A percentile compares a stretch with the other conserved stretches of the same genome.
These are phyloP conservation scores for Pholis gunnellus DNA, from an alignment of 2,113 vertebrate genomes.

Conservation along the genomic window DNA sequence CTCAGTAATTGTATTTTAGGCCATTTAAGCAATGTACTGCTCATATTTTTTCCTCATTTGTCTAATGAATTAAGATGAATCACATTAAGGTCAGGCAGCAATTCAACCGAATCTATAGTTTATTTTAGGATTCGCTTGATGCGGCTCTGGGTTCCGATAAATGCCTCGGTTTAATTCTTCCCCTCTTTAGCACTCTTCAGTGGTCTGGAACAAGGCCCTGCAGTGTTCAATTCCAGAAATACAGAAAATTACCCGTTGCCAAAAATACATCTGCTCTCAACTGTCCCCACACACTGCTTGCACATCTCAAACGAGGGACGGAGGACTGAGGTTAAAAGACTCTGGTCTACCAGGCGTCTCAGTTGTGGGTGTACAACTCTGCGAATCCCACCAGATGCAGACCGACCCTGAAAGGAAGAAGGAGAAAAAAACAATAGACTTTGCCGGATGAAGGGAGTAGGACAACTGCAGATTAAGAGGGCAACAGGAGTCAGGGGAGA, in stretches of 20 bases:
- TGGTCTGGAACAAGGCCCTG: constrained; percentile 49
- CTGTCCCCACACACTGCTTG: constrained; percentile 20
- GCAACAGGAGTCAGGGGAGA: constrained; percentile 37
- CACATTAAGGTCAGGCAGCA: constrained; percentile 23
- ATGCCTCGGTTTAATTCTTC: constrained; percentile 45
- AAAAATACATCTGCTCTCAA: constrained; percentile 41
- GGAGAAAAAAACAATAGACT: constrained; percentile 32
- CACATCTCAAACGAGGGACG: constrained; percentile 23
- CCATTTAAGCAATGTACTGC: constrained; percentile 24
- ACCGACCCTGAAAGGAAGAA: constrained; percentile 12
- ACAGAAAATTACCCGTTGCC: constrained; percentile 66
- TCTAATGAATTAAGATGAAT: constrained; percentile 53
- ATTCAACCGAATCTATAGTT: constrained; percentile 27
- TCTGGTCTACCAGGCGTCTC: constrained; percentile 31
- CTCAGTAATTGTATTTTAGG: constrained; percentile 48
- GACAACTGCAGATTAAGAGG: constrained; percentile 50
- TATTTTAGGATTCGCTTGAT: constrained; percentile 58
- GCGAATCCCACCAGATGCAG: constrained; percentile 28
- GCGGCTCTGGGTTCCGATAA: constrained; percentile 35
- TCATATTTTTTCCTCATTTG: constrained; percentile 30
- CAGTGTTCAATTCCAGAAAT: constrained; percentile 39
- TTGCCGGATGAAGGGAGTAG: constrained; percentile 22
- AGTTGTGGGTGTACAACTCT: constrained; percentile 28
- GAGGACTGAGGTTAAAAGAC: constrained; percentile 41
- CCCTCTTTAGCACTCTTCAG: constrained; percentile 44